Conservation (phyloP, 2,888 invertebrate genomes). For the Myopa testacea region DNA sequence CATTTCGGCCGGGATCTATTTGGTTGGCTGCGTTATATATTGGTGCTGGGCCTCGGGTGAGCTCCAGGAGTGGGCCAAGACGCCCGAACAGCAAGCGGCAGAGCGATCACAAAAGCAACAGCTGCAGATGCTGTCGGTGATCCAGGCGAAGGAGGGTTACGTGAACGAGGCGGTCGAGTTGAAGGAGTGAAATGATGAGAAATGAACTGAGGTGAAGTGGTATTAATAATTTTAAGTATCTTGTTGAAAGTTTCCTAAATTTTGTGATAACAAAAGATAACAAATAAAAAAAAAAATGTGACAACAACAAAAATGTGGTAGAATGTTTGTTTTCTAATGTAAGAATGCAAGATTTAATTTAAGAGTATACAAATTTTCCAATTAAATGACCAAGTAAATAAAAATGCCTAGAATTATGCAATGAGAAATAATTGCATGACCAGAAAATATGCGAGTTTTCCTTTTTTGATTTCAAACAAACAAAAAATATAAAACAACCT, state of each 20-base stretch:
- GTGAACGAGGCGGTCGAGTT: constrained; percentile 65
- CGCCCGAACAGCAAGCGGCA: constrained; percentile 59
- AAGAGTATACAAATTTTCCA: no score
- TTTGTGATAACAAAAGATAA: constrained; percentile 34
- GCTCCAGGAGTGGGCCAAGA: constrained; percentile 82
- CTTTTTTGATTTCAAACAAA: no score
- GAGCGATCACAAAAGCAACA: constrained; percentile 58
- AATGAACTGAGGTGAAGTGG: neutral
- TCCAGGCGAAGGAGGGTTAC: constrained; percentile 53
- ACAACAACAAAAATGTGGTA: no score
- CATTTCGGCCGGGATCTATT: constrained; percentile 84
- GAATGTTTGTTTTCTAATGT: no score
- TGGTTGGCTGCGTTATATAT: constrained; percentile 87
- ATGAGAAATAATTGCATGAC: neutral
- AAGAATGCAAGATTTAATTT: no score
- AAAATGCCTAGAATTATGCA: neutral
- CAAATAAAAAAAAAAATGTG: neutral
- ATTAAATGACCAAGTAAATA: neutral
- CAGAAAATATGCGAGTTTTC: no score
- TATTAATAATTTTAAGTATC: constrained; percentile 8
- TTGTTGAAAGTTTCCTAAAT: constrained; percentile 1
- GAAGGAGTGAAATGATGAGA: constrained; percentile 61
- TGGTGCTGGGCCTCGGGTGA: constrained; percentile 85
- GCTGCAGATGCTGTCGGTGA: constrained; percentile 53
- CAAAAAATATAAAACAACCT: no score